Conservation (phyloP, 2,888 invertebrate species). For the Eupithecia pulchellata region DNA sequence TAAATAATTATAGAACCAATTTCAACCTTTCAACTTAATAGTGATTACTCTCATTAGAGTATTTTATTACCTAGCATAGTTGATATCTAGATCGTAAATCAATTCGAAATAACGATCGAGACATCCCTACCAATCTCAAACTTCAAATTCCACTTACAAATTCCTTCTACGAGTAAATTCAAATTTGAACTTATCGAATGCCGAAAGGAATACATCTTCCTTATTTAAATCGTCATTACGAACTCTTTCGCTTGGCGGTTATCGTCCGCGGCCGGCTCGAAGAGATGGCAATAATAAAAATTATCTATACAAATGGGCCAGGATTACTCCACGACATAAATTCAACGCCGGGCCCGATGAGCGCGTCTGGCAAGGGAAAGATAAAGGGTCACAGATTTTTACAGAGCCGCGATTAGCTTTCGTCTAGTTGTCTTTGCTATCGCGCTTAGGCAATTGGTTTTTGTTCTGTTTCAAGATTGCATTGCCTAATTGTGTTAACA, state of each 20-base stretch:
- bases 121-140: slow-evolving; percentile 66
- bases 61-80: background rate
- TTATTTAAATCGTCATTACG: slow-evolving; percentile 85
- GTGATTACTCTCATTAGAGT: background rate
- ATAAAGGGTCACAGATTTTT: slow-evolving; percentile 84
- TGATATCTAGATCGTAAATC: slow-evolving; percentile 17
- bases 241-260: slow-evolving; percentile 82
- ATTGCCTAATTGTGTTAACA: slow-evolving; percentile 13
- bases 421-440: slow-evolving; percentile 62
- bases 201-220: slow-evolving; percentile 83
- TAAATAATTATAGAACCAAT: background rate
- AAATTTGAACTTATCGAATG: slow-evolving; percentile 78
- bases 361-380: slow-evolving; percentile 72
- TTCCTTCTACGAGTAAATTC: slow-evolving; percentile 66
- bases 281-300: slow-evolving; percentile 86
- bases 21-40: background rate
- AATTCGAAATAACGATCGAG: slow-evolving; percentile 38
- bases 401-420: slow-evolving; percentile 60
- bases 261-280: slow-evolving; percentile 78
- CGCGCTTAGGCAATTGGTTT: slow-evolving; percentile 40
- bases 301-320: slow-evolving; percentile 85
- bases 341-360: slow-evolving; percentile 83
- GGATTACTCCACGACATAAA: slow-evolving; percentile 85
- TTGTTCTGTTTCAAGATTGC: slow-evolving; percentile 22
- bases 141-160: slow-evolving; percentile 68